Evolutionary conservation across 2,888 invertebrate genomes (phyloP).

Genomic region (Galerucella pusilla): DNA sequence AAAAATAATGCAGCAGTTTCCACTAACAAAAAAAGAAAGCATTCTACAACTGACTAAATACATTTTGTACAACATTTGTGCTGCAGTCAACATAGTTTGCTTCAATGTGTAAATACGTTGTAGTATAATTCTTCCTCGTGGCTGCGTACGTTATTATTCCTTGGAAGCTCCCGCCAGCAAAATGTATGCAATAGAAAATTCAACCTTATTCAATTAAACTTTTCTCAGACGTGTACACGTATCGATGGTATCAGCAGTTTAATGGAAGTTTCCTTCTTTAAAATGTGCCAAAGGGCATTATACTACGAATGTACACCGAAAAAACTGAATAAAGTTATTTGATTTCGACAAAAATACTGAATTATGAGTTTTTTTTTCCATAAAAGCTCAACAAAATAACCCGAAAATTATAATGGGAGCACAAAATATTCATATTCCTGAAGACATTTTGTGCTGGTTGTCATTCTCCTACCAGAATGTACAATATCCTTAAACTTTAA

Average conservation of each 20-base stretch:
- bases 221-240: slow-evolving; percentile 31
- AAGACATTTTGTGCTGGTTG: too few relatives aligned
- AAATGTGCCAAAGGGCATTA: slow-evolving; percentile 35
- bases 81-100: neutral
- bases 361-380: too few relatives aligned
- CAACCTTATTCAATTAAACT: slow-evolving; percentile 38
- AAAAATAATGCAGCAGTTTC: neutral
- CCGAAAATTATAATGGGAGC: too few relatives aligned
- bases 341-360: too few relatives aligned
- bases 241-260: slow-evolving; percentile 30
- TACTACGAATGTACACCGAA: slow-evolving; percentile 5
- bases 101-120: slow-evolving; percentile 4
- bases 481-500: too few relatives aligned
- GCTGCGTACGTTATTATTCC: neutral
- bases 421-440: too few relatives aligned
- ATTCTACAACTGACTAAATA: neutral
- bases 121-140: neutral
- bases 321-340: neutral
- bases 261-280: slow-evolving; percentile 31
- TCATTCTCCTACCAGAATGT: too few relatives aligned
- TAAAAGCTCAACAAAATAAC: too few relatives aligned
- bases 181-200: slow-evolving; percentile 16
- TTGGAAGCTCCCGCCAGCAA: neutral
- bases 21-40: neutral
- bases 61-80: slow-evolving; percentile 1